Conservation (phyloP, 2,797 vertebrate genomes). For the Macrochelys suwanniensis region DNA sequence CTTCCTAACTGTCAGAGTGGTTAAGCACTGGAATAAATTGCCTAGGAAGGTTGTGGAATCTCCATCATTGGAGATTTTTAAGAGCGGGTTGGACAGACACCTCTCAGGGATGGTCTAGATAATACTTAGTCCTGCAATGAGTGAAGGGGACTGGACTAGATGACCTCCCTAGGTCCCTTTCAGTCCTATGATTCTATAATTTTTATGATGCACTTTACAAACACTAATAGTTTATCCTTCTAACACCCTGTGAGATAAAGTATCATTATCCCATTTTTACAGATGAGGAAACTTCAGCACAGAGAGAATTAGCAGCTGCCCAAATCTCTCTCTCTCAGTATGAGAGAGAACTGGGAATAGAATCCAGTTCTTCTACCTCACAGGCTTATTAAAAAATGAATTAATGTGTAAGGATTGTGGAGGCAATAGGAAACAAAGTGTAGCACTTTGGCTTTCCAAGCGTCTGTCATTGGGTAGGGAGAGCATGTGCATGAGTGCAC, state of each 20-base stretch:
- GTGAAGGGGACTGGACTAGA: no score
- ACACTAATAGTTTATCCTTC: neutral
- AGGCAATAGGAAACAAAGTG: neutral
- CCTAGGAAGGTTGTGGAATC: no score
- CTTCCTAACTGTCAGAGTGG: no score
- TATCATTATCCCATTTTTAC: neutral
- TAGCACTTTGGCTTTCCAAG: neutral
- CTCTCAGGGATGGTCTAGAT: no score
- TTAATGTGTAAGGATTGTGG: neutral
- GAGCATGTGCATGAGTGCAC: rapidly evolving
- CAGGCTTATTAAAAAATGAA: neutral
- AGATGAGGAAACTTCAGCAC: neutral
- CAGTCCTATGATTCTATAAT: no score
- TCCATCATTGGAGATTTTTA: no score
- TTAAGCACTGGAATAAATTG: no score
- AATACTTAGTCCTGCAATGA: no score
- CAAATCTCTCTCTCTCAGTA: rapidly evolving
- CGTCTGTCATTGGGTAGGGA: neutral
- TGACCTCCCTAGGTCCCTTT: no score
- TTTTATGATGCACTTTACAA: neutral
- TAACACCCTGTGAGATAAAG: neutral
- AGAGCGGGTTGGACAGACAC: no score
- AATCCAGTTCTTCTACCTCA: neutral
- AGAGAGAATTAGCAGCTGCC: neutral
- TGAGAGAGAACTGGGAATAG: neutral